These are phyloP conservation scores for Cerastoderma edule DNA, from an alignment of 2,888 invertebrate species.

Conservation along the genomic window DNA sequence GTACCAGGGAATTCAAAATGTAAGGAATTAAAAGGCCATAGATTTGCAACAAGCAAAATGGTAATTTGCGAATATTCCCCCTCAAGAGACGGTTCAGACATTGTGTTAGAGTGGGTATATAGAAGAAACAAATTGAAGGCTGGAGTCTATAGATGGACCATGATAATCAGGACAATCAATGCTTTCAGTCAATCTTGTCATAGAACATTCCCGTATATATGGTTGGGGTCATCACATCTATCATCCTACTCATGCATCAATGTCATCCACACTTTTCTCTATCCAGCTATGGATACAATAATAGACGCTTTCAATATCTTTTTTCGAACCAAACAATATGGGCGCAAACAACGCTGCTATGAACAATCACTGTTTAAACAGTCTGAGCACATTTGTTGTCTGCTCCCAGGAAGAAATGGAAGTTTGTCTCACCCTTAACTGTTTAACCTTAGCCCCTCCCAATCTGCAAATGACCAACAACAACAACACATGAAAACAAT, in stretches of 20 bases:
- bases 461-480: too few species aligned
- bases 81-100: neutral
- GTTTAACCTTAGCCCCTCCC: neutral
- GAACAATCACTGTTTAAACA: slow-evolving; percentile 10
- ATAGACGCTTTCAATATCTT: slow-evolving; percentile 18
- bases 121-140: slow-evolving; percentile 18
- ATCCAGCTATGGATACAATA: slow-evolving; percentile 13
- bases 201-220: slow-evolving; percentile 20
- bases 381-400: neutral
- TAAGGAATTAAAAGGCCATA: too few species aligned
- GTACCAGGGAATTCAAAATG: too few species aligned
- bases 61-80: slow-evolving; percentile 24
- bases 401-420: neutral
- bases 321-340: slow-evolving; percentile 8
- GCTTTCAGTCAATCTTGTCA: slow-evolving; percentile 20
- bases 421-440: too few species aligned
- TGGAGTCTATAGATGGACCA: neutral
- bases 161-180: neutral
- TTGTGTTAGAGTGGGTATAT: neutral
- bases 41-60: too few species aligned
- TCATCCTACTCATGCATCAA: slow-evolving; percentile 35
- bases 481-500: too few species aligned
- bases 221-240: slow-evolving; percentile 31
- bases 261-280: slow-evolving; percentile 30
- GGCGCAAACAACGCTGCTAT: slow-evolving; percentile 16